Percentiles rank a stretch among this genome's conserved stretches.
phyloP scores from a whole-genome alignment of 2,888 invertebrate genomes.

The Micoletzkya japonica region DNA sequence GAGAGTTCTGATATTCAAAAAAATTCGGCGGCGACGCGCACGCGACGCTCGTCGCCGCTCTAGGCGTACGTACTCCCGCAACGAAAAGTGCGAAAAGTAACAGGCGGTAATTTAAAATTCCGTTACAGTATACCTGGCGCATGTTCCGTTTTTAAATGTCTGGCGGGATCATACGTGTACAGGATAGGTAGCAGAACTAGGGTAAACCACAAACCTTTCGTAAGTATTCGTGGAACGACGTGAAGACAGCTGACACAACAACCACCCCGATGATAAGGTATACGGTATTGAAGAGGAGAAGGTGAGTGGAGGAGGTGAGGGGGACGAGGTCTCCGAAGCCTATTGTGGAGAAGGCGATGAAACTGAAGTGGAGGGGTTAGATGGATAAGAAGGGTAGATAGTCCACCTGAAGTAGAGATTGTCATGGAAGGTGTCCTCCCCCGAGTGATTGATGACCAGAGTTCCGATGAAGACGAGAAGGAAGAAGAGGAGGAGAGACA shows the following conservation, averaged over 20 bases:
- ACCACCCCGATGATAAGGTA: slow-evolving; percentile 33
- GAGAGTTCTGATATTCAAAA: too few relatives aligned
- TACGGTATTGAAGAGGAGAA: slow-evolving; percentile 23
- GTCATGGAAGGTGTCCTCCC: slow-evolving; percentile 9
- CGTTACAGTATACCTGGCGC: too few relatives aligned
- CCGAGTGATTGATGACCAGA: slow-evolving; percentile 16
- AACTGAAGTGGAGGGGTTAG: slow-evolving; percentile 4
- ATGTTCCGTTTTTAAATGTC: too few relatives aligned
- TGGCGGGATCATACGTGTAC: too few relatives aligned
- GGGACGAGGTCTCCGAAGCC: slow-evolving; percentile 20
- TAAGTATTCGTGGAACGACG: slow-evolving; percentile 26
- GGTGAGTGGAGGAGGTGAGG: not conserved
- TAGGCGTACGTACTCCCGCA: too few relatives aligned
- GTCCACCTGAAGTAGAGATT: slow-evolving; percentile 26
- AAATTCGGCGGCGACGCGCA: too few relatives aligned
- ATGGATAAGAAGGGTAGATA: too few relatives aligned
- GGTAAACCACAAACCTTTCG: slow-evolving; percentile 16
- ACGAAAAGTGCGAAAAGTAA: too few relatives aligned
- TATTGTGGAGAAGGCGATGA: slow-evolving; percentile 23
- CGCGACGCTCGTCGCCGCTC: too few relatives aligned
- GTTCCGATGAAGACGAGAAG: not conserved
- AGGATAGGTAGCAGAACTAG: not conserved
- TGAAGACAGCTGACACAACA: slow-evolving; percentile 31
- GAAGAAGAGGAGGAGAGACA: slow-evolving; percentile 14
- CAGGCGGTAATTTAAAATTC: too few relatives aligned